Base-by-base conservation (phyloP, 2,888 invertebrate genomes). In the Gastracanthus pulcherrimus region DNA sequence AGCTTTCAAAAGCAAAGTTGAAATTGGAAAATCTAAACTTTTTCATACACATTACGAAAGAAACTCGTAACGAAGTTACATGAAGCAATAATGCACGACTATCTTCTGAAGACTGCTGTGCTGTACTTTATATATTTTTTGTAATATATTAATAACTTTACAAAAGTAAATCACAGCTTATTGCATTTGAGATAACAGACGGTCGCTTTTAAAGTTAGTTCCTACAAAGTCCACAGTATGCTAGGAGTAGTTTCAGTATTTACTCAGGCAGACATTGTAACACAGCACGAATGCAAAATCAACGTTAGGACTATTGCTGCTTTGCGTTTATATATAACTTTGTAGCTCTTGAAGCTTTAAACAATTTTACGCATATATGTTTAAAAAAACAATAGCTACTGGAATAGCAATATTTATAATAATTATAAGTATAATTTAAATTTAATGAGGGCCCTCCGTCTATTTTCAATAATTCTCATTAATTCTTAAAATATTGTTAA, bases 21-120 rank as follows among this genome's bases (percentile, higher is more conserved):
- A 62, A 75, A 64, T 62, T 75, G 75, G 36, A 34, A 64, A 75
- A 7, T 9, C 11, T 19, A 34, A 74, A 75, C 36, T 64, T 75
- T 36, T 23, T 51, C 34, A 64, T 64, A n/a, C 16, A 19, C 9
- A 2, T 16, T 34, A 4, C n/a, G 7, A n/a, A 34, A 34, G 2
- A 62, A 62, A 62, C 31, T 62, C 3, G 23, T 31, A 23, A 60
- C 41, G 5, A 51, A 45, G 60, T 62, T 60, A n/a, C 55, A 16
- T 13, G 29, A 72, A 62, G 31, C 36, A 41, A 45, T 16, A 41
- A 23, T 55, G 4, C 16, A 7, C 4, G n/a, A 62, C 31, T 62
- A 31, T 4, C 16, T n/a, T n/a, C 19, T 34, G n/a, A 34, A 31
- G 26, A 55, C 9, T 4, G 5, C 55, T 9, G 2, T 7, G n/a